A percentile compares a stretch with the other conserved stretches of the same genome.
phyloP scores from a whole-genome alignment of 2,888 invertebrate species.

The Apamea anceps region DNA sequence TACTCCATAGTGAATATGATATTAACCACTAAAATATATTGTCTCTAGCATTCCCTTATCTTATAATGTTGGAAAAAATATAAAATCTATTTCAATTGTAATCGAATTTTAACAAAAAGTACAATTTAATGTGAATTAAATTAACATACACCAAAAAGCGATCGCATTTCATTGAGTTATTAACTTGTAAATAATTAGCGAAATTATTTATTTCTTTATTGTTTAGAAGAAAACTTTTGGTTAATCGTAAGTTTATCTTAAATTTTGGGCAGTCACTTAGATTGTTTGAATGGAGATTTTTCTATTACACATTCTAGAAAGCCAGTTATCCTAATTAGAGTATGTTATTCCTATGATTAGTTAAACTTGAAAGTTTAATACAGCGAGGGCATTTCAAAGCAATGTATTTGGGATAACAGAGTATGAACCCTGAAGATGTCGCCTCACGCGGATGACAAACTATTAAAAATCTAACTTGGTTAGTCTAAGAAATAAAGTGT shows the following conservation, averaged over 20 bases:
- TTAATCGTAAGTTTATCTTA: conserved; percentile 9
- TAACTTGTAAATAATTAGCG: conserved; percentile 53
- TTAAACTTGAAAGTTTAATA: background rate
- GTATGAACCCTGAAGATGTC: background rate
- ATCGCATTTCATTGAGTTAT: conserved; percentile 43
- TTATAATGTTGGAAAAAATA: conserved; percentile 36
- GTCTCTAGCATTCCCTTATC: conserved; percentile 64
- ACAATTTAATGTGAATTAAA: conserved; percentile 60
- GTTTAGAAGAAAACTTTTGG: conserved; percentile 8
- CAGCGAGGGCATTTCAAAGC: conserved; percentile 20
- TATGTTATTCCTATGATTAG: conserved; percentile 1
- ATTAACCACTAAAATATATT: conserved; percentile 38
- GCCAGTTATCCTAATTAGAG: background rate
- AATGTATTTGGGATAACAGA: background rate
- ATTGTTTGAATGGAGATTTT: conserved; percentile 4
- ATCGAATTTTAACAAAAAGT: conserved; percentile 55
- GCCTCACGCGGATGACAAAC: no score
- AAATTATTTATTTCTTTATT: conserved; percentile 30
- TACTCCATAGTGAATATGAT: conserved; percentile 48
- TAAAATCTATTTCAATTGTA: conserved; percentile 40
- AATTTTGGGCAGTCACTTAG: background rate
- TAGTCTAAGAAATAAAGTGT: background rate
- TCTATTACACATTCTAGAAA: conserved; percentile 4
- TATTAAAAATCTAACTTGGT: conserved; percentile 2
- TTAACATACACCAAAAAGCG: conserved; percentile 32